Conservation (phyloP, 35 echinoderm and acorn worm species). For the Apostichopus parvimensis region DNA sequence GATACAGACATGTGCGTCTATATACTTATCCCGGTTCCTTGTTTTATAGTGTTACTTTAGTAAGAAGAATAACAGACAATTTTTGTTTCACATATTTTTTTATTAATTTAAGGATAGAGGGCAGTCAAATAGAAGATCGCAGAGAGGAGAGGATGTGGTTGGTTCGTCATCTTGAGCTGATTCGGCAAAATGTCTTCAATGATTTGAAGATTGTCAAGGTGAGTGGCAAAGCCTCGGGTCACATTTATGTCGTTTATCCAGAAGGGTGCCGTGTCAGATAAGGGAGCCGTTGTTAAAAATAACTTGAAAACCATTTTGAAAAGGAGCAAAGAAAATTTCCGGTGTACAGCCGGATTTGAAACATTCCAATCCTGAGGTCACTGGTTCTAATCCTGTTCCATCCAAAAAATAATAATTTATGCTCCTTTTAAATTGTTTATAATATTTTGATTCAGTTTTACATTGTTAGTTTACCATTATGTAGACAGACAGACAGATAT, state of each 20-base stretch:
- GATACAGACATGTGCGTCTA: background rate
- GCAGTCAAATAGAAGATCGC: conserved; percentile 91
- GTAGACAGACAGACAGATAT: no score
- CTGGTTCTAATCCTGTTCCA: no score
- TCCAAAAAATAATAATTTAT: no score
- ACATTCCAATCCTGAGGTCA: background rate
- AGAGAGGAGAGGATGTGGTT: conserved; percentile 90
- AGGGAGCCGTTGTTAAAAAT: no score
- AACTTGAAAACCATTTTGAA: no score
- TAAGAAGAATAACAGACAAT: background rate
- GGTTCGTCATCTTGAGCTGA: conserved; percentile 91
- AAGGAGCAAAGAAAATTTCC: no score
- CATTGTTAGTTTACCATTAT: no score
- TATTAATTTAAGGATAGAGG: conserved; percentile 75
- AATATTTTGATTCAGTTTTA: no score
- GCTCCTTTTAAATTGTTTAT: no score
- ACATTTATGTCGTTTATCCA: no score
- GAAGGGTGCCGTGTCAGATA: no score
- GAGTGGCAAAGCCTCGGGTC: background rate
- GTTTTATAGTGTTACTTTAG: background rate
- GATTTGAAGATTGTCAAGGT: conserved; percentile 88
- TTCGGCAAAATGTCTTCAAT: conserved; percentile 73
- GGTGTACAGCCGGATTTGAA: no score
- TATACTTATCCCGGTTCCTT: background rate
- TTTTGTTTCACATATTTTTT: background rate